These are phyloP conservation scores for Bilobella aurantiaca DNA, from an alignment of 1,140 invertebrate genomes.

Conservation along the genomic window DNA sequence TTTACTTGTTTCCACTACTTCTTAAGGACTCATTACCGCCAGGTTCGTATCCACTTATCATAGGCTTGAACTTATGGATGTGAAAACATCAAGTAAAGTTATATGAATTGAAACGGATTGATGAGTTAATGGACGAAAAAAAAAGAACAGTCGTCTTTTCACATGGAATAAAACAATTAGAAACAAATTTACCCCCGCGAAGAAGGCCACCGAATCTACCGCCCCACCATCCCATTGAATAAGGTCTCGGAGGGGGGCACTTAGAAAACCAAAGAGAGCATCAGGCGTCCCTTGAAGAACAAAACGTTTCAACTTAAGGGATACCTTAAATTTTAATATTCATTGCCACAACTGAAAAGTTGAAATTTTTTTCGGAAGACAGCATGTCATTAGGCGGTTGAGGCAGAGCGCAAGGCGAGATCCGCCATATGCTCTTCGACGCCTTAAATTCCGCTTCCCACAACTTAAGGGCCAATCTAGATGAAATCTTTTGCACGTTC, in stretches of 20 bases:
- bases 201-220: neutral
- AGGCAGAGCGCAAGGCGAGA: neutral
- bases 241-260: neutral
- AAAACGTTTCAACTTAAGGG: neutral
- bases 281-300: neutral
- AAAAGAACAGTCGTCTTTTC: constrained; percentile 28
- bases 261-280: neutral
- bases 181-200: constrained; percentile 14
- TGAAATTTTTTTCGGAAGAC: neutral
- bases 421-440: neutral
- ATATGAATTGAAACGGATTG: constrained; percentile 5
- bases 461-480: neutral
- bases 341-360: neutral
- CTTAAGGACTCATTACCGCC: too few relatives aligned
- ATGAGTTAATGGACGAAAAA: constrained; percentile 28
- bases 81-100: too few relatives aligned
- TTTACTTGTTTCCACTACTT: too few relatives aligned
- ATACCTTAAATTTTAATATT: neutral
- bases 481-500: neutral
- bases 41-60: too few relatives aligned
- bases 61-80: too few relatives aligned
- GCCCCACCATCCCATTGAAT: neutral
- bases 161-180: constrained; percentile 33
- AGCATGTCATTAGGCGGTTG: neutral
- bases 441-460: neutral